phyloP scores from a whole-genome alignment of 2,113 vertebrate species.

The Callipepla squamata region DNA sequence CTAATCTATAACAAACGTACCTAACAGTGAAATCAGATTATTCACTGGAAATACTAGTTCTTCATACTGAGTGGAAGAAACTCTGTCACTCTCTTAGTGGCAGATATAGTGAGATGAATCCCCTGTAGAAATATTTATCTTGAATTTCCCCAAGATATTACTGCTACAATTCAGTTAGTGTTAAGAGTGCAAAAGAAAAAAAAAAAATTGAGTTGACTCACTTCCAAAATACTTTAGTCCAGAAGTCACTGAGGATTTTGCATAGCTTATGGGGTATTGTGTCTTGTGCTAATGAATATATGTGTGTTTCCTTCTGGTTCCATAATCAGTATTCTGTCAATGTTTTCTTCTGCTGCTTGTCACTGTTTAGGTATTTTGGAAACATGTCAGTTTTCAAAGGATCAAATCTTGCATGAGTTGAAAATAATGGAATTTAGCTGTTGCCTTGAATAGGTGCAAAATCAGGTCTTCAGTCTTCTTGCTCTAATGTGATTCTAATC shows the following conservation, averaged over 20 bases:
- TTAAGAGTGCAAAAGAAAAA: not conserved
- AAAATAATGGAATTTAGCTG: slow-evolving; percentile 38
- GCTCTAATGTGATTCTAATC: slow-evolving; percentile 45
- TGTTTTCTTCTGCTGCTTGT: not conserved
- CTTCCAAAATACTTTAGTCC: not conserved
- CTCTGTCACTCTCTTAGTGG: not conserved
- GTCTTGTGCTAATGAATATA: not conserved
- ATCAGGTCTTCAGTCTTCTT: slow-evolving; percentile 34
- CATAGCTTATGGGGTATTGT: not conserved
- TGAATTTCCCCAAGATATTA: not conserved
- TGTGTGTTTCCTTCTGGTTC: not conserved
- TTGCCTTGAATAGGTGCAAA: slow-evolving; percentile 15
- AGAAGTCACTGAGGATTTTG: not conserved
- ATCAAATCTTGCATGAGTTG: not conserved
- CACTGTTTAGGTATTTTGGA: slow-evolving; percentile 15
- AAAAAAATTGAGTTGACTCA: not conserved
- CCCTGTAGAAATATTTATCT: not conserved
- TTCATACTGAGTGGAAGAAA: not conserved
- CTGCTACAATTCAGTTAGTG: not conserved
- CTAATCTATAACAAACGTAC: not conserved
- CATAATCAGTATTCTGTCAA: not conserved
- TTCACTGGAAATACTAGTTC: not conserved
- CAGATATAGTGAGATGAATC: not conserved
- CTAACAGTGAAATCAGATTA: not conserved
- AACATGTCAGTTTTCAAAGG: not conserved